Conservation (phyloP, 2,113 vertebrate species). For the Strix uralensis region DNA sequence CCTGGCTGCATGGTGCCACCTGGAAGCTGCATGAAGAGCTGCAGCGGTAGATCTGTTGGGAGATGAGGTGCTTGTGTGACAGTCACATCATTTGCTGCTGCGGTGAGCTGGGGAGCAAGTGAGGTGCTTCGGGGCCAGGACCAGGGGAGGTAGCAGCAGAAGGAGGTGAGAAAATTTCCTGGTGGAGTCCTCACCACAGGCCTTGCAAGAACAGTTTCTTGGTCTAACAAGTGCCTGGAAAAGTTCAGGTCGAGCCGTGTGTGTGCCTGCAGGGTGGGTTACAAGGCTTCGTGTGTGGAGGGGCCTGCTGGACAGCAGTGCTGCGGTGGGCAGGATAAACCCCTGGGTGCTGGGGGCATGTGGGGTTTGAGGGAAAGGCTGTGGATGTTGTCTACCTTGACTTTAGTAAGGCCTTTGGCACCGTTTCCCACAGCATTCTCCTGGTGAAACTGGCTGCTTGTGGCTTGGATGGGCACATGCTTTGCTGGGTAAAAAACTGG, state of each 20-base stretch:
- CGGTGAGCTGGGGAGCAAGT: not conserved
- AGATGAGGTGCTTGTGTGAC: accelerated
- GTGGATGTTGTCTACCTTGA: no score
- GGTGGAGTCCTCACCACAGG: not conserved
- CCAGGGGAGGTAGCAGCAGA: not conserved
- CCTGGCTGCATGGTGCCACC: not conserved
- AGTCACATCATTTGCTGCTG: not conserved
- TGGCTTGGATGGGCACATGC: no score
- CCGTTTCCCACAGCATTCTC: no score
- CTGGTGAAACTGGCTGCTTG: no score
- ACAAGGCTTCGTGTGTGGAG: not conserved
- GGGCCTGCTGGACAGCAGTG: not conserved
- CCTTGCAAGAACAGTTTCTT: not conserved
- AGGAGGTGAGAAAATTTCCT: not conserved
- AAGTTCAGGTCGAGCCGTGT: not conserved
- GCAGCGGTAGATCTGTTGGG: not conserved
- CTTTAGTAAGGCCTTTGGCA: no score
- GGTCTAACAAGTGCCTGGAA: not conserved
- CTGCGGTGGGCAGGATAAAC: not conserved
- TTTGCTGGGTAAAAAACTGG: no score
- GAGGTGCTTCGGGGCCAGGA: not conserved
- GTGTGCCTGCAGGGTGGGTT: not conserved
- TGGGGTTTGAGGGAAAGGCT: not conserved
- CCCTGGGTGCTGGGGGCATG: no score
- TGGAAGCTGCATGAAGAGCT: not conserved